Conservation (phyloP, 2,888 invertebrate genomes). For the Eristalinus aeneus region DNA sequence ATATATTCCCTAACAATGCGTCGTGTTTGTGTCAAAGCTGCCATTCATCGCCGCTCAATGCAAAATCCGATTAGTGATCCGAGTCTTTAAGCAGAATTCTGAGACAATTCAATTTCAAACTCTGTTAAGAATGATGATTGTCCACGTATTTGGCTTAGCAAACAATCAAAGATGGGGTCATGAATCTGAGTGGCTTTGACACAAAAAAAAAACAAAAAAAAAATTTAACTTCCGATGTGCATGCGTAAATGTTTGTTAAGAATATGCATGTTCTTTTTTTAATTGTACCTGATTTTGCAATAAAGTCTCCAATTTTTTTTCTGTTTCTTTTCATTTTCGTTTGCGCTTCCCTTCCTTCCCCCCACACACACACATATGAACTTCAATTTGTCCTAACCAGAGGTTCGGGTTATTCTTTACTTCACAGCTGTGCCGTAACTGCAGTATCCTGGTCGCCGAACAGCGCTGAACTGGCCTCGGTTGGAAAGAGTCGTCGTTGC, state of each 20-base stretch:
- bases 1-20: background rate
- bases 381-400: constrained; percentile 58
- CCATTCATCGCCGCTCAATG: background rate
- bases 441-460: constrained; percentile 95
- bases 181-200: too few relatives aligned
- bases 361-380: background rate
- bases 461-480: constrained; percentile 89
- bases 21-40: background rate
- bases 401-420: constrained; percentile 76
- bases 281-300: background rate
- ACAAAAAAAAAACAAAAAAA: too few relatives aligned
- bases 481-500: constrained; percentile 91
- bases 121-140: background rate
- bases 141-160: background rate
- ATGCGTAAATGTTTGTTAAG: background rate
- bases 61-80: background rate
- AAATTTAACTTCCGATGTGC: background rate
- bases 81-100: background rate
- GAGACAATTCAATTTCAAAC: background rate
- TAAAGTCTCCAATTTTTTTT: constrained; percentile 43
- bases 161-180: background rate
- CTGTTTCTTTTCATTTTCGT: constrained; percentile 53
- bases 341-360: constrained; percentile 1
- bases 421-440: constrained; percentile 89
- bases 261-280: background rate